Evolutionary conservation across 2,113 vertebrate species (phyloP).

Genomic region (Festucalex cinctus): DNA sequence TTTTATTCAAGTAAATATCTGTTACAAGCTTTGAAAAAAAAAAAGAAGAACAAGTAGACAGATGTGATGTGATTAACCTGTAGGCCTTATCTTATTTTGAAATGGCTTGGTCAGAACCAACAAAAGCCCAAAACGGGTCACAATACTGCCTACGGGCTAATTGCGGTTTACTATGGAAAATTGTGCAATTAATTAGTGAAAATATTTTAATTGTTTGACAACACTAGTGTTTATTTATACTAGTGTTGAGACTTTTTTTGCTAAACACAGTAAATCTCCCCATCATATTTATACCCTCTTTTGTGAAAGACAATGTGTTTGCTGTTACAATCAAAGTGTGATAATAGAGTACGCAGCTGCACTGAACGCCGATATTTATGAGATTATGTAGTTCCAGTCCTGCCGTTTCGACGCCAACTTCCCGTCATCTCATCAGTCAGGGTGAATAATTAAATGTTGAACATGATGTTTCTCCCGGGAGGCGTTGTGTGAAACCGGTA

Average conservation of each 20-base stretch:
- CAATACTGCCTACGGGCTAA: too few relatives aligned
- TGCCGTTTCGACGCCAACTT: constrained; percentile 46
- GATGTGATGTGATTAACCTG: too few relatives aligned
- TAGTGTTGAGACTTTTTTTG: neutral
- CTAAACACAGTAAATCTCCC: neutral
- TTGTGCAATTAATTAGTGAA: too few relatives aligned
- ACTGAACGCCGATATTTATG: constrained; percentile 38
- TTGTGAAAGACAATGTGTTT: neutral
- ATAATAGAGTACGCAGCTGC: constrained; percentile 36
- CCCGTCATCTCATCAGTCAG: constrained; percentile 53
- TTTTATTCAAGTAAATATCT: too few relatives aligned
- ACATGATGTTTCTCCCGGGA: constrained; percentile 59
- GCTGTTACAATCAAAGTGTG: constrained; percentile 16
- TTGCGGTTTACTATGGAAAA: too few relatives aligned
- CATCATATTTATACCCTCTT: neutral
- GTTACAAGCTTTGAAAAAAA: too few relatives aligned
- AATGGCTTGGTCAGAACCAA: too few relatives aligned
- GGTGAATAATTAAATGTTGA: constrained; percentile 57
- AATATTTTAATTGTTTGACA: too few relatives aligned
- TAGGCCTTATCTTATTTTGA: too few relatives aligned
- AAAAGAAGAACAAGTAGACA: too few relatives aligned
- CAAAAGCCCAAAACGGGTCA: too few relatives aligned
- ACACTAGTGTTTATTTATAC: neutral
- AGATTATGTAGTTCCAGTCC: constrained; percentile 33
- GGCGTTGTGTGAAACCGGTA: constrained; percentile 56